Conservation (phyloP, 2,797 vertebrate species). For the Peromyscus aztecus region DNA sequence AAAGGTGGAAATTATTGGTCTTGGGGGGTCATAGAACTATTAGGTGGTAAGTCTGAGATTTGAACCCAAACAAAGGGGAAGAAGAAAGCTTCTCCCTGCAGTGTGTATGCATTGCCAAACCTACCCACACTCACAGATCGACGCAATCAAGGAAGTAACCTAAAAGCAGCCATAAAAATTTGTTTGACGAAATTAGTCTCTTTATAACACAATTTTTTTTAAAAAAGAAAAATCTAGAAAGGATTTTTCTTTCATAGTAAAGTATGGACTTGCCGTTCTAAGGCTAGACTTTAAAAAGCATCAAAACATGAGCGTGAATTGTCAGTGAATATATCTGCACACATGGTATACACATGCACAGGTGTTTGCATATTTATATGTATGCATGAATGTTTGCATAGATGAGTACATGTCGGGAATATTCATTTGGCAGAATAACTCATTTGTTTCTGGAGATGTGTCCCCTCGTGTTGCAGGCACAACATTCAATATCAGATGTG, state of each 20-base stretch:
- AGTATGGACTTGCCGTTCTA: neutral
- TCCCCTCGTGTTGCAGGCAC: neutral
- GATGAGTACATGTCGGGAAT: neutral
- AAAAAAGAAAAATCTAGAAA: slow-evolving; percentile 31
- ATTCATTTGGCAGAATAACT: neutral
- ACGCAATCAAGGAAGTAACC: neutral
- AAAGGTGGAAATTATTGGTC: neutral
- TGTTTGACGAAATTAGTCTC: neutral
- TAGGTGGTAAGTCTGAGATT: neutral
- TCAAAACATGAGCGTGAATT: neutral
- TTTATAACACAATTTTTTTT: slow-evolving; percentile 31
- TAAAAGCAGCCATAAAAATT: neutral
- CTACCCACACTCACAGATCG: neutral
- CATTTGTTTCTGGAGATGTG: neutral
- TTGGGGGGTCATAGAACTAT: neutral
- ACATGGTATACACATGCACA: accelerated
- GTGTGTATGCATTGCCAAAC: neutral
- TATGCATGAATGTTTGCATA: neutral
- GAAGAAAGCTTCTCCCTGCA: neutral
- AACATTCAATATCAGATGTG: slow-evolving; percentile 4
- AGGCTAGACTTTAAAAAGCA: slow-evolving; percentile 4
- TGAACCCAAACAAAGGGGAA: neutral
- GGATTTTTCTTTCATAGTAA: neutral
- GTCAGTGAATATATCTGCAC: neutral
- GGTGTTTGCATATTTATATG: neutral